Conservation (phyloP, 2,797 vertebrate genomes). For the Anniella stebbinsi region DNA sequence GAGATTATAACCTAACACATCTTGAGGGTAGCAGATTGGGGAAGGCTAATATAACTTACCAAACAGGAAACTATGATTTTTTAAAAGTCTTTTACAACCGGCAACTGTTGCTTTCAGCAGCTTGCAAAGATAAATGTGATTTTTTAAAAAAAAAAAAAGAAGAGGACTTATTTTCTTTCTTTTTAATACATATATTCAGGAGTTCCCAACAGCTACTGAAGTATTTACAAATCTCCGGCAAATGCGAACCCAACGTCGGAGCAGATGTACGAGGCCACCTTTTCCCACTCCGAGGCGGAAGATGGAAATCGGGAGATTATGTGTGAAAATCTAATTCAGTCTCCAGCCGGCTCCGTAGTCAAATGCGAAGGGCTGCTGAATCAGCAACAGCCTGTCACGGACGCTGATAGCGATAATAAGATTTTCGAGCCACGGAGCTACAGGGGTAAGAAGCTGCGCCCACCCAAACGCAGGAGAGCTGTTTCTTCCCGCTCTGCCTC, state of each 20-base stretch:
- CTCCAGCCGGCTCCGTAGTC: slow-evolving; percentile 10
- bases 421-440: slow-evolving; percentile 24
- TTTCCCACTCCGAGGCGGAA: slow-evolving; percentile 35
- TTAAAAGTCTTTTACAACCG: slow-evolving; percentile 41
- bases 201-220: slow-evolving; percentile 48
- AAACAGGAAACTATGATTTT: slow-evolving; percentile 64
- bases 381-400: slow-evolving; percentile 38
- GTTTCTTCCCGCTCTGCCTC: too few relatives aligned
- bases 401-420: slow-evolving; percentile 35
- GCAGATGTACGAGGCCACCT: slow-evolving; percentile 34
- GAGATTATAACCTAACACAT: too few relatives aligned
- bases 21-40: too few relatives aligned
- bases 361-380: slow-evolving; percentile 45
- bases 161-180: not conserved
- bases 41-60: slow-evolving; percentile 21
- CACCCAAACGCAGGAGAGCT: not conserved
- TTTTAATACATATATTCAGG: slow-evolving; percentile 49
- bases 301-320: slow-evolving; percentile 46
- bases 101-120: slow-evolving; percentile 47
- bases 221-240: slow-evolving; percentile 54
- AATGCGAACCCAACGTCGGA: slow-evolving; percentile 2
- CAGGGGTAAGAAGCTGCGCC: not conserved
- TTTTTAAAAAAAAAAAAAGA: slow-evolving; percentile 46
- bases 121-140: slow-evolving; percentile 58
- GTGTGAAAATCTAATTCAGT: slow-evolving; percentile 56